Evolutionary conservation across 2,113 vertebrate genomes (phyloP), one percentile per base, ranked within the genome.

Genomic region (Equus quagga): DNA sequence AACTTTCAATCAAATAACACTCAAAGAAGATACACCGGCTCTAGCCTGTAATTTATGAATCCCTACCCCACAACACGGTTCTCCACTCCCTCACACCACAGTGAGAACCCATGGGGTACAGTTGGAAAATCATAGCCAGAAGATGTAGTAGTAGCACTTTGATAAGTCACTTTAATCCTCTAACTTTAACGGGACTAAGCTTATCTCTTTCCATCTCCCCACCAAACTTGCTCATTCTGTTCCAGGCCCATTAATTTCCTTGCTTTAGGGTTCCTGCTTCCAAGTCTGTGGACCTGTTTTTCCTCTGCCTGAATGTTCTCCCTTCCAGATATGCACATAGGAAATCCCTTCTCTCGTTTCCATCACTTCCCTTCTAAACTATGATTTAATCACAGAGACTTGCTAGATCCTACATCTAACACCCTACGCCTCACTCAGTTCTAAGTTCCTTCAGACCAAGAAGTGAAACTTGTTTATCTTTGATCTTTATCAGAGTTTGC

Each of bases 81-180:
- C 6, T 9, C 18, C n/a, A 8, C 4, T 49, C 41, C 2, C 11
- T 4, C 8, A 6, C 31, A 49, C 1, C 31, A 64, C 3, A 73
- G 15, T n/a, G 62, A 69, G 8, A 89, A n/a, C 0, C 0, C 70
- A 26, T 58, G 4, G 14, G 17, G 1, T 60, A 19, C 6, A 89
- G 11, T 17, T 92, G 46, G 24, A 64, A 89, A 69, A 56, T 72
- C 17, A 28, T 33, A 72, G 49, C 65, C 90, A 73, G 58, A 67
- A 41, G 28, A 60, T 36, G 5, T 51, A 58, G 11, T 31, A 33
- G 4, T 33, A 14, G 10, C 13, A 72, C 28, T 49, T 92, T 31
- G 19, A 18, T 33, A 65, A 69, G 12, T 36, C 8, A 64, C 23
- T 24, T 67, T 46, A 58, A 67, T 36, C 72, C 28, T 91, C 51